Evolutionary conservation across 2,797 vertebrate species (phyloP), one percentile per base, ranked within the genome.

Genomic region (Enteromius anoplus): DNA sequence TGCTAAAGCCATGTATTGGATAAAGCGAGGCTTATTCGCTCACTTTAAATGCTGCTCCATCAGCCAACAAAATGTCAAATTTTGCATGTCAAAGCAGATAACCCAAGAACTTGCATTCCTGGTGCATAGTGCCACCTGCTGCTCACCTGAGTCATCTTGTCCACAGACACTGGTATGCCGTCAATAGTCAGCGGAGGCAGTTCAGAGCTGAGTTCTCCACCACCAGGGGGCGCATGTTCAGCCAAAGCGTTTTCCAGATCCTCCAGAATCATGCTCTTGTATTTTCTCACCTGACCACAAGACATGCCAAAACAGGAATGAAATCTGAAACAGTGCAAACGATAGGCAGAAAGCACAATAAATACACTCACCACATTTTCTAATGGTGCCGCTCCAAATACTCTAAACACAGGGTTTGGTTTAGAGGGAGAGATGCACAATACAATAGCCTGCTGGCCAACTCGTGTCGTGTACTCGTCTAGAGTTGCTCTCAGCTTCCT

Each of bases 91-190:
- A 60, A 80, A 47, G 51, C 23, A 55, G 21, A 4, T 60, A 68
- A 42, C 62, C 17, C 29, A 65, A 65, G 17, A 65, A 34, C 62
- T 34, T 65, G 62, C 62, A 65, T 37, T 49, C 32, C n/a, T 75
- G 71, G 4, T 51, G 26, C 73, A 71, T 76, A 79, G 66, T 19
- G 87, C 93, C 93, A 90, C 76, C 93, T 94, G 87, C 51, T 75
- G 6, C 87, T 92, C 89, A 99, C 98, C 96, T 98, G 98, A 85
- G 98, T 99, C 98, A 99, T 99, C 91, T 99, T 99, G 93, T 99
- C 98, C 92, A 99, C 98, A 1, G 98, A 99, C 64, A 99, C 98
- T 0, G 98, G 98, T 91, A 99, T 99, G 89, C 98, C 98, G 0
- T 99, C 98, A 0, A 99, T 99, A 88, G 97, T 99, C 85, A 99